Percentiles rank a stretch among this genome's conserved stretches.
Conservation (phyloP, 2,888 invertebrate species). For the Polia nebulosa region DNA sequence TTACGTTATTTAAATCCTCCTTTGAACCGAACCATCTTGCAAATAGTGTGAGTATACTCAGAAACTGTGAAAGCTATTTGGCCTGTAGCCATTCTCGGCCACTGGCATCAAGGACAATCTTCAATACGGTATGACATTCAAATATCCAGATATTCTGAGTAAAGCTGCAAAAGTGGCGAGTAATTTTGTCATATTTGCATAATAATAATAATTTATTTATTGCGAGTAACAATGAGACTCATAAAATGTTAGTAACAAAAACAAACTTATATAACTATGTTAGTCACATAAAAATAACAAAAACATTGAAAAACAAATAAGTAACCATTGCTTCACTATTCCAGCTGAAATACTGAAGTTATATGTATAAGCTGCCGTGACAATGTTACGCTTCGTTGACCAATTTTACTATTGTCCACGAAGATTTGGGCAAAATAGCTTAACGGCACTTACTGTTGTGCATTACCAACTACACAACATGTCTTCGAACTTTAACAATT, state of each 20-base stretch:
- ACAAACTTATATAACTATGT: too few relatives aligned
- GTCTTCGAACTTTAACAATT: neutral
- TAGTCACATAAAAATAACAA: too few relatives aligned
- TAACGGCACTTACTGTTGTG: neutral
- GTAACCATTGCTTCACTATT: too few relatives aligned
- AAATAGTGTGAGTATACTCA: too few relatives aligned
- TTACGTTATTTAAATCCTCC: neutral
- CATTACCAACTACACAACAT: neutral
- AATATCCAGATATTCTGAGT: slow-evolving; percentile 4
- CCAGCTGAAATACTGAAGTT: too few relatives aligned
- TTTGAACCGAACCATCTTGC: neutral
- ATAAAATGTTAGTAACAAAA: too few relatives aligned
- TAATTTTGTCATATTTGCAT: slow-evolving; percentile 11
- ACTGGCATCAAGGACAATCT: neutral
- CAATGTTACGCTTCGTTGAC: neutral
- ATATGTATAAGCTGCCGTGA: slow-evolving; percentile 10
- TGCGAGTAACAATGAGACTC: too few relatives aligned
- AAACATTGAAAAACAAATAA: too few relatives aligned
- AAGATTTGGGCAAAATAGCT: neutral
- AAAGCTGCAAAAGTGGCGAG: slow-evolving; percentile 1
- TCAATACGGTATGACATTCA: slow-evolving; percentile 5
- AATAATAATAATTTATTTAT: too few relatives aligned
- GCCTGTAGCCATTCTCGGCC: slow-evolving; percentile 3
- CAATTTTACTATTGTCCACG: slow-evolving; percentile 1
- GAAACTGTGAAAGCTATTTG: slow-evolving; percentile 1